Evolutionary conservation across 2,888 invertebrate genomes (phyloP).

Genomic region (Platerodrilus igneus): DNA sequence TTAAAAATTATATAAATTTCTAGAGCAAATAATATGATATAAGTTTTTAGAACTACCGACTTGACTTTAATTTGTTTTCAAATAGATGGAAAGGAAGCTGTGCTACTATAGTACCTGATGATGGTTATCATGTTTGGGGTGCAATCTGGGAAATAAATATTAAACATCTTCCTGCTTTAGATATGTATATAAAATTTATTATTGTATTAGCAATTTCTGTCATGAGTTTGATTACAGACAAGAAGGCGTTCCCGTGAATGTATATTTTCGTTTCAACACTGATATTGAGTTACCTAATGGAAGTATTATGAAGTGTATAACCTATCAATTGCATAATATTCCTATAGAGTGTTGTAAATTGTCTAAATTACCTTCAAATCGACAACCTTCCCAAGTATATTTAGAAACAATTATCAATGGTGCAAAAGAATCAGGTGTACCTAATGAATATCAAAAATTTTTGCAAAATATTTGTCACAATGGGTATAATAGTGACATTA

Average conservation of each 20-base stretch:
- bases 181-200: no score
- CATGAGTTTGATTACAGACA: constrained; percentile 46
- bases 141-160: constrained; percentile 70
- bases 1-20: constrained; percentile 15
- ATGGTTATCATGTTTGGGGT: constrained; percentile 62
- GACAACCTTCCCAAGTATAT: constrained; percentile 75
- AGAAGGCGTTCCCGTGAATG: constrained; percentile 65
- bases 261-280: constrained; percentile 64
- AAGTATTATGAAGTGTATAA: constrained; percentile 55
- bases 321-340: constrained; percentile 65
- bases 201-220: no score
- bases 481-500: constrained; percentile 61
- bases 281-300: constrained; percentile 56
- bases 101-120: constrained; percentile 71
- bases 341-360: constrained; percentile 49
- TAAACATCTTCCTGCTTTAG: constrained; percentile 59
- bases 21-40: not conserved
- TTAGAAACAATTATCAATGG: constrained; percentile 66
- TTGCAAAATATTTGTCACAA: constrained; percentile 70
- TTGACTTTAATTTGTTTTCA: constrained; percentile 64
- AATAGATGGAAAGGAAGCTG: constrained; percentile 74
- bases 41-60: constrained; percentile 50
- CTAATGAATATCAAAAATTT: constrained; percentile 64
- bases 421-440: constrained; percentile 69
- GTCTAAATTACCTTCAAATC: constrained; percentile 54